Conservation (phyloP, 2,797 vertebrate species). For the Pristis pectinata region DNA sequence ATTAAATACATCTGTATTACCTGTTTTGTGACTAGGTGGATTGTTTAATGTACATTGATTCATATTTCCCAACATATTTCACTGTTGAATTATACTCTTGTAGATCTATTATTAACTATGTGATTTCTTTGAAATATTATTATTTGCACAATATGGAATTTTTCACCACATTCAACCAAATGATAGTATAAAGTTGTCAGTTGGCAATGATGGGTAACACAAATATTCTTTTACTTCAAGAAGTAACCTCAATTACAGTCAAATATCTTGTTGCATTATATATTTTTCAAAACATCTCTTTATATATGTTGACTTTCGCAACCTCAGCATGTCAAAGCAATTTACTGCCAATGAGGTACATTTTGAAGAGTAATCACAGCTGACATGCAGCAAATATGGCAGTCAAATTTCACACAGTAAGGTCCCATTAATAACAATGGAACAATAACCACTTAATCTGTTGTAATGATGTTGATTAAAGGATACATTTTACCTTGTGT, state of each 20-base stretch:
- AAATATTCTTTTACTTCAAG: background rate
- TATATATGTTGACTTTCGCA: too few species aligned
- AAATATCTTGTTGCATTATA: background rate
- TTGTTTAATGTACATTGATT: background rate
- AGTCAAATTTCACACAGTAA: too few species aligned
- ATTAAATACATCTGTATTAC: background rate
- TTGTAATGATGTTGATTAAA: too few species aligned
- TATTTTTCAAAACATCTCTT: too few species aligned
- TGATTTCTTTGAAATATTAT: background rate
- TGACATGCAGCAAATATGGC: too few species aligned
- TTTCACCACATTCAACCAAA: background rate
- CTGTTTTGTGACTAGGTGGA: background rate
- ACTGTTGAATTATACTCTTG: background rate
- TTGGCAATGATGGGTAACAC: background rate
- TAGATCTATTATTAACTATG: background rate
- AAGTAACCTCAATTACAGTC: background rate
- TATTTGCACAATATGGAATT: background rate
- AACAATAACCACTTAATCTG: too few species aligned
- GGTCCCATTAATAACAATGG: too few species aligned
- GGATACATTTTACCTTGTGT: too few species aligned
- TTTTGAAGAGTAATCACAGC: too few species aligned
- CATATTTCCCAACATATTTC: background rate
- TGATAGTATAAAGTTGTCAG: background rate
- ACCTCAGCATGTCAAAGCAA: too few species aligned
- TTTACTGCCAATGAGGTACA: too few species aligned